phyloP scores from a whole-genome alignment of 2,797 vertebrate species.

The Aphelocoma californica region DNA sequence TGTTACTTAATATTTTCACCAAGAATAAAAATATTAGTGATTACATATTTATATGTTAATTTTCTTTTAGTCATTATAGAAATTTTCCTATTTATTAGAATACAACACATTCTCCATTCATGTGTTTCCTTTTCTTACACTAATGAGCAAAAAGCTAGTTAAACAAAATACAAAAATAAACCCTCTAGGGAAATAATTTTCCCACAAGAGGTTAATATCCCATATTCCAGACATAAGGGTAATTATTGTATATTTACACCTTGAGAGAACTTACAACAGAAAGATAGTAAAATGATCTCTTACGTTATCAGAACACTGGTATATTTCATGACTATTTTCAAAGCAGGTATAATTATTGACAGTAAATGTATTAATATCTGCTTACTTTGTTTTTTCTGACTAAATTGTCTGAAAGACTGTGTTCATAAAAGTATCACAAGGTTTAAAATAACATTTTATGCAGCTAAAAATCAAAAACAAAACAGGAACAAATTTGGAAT shows the following conservation, averaged over 20 bases:
- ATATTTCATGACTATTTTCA: not conserved
- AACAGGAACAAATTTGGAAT: not conserved
- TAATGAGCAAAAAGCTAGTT: not conserved
- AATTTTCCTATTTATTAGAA: not conserved
- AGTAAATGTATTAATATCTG: not conserved
- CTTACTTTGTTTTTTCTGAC: not conserved
- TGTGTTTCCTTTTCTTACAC: not conserved
- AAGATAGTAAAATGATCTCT: not conserved
- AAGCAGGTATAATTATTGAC: not conserved
- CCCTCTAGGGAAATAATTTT: not conserved
- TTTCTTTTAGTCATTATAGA: not conserved
- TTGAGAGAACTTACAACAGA: not conserved
- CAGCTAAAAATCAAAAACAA: not conserved
- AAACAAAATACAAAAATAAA: slow-evolving; percentile 24
- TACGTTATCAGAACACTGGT: not conserved
- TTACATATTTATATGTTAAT: not conserved
- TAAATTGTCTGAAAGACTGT: not conserved
- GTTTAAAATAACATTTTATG: not conserved
- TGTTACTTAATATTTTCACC: not conserved
- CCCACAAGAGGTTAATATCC: slow-evolving; percentile 4
- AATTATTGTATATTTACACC: slow-evolving; percentile 28
- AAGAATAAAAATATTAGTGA: not conserved
- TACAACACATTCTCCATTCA: not conserved
- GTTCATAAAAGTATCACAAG: not conserved
- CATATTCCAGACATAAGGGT: not conserved